These are phyloP conservation scores for Gymnothorax reevesii DNA, from an alignment of 2,797 vertebrate species.

Conservation along the genomic window DNA sequence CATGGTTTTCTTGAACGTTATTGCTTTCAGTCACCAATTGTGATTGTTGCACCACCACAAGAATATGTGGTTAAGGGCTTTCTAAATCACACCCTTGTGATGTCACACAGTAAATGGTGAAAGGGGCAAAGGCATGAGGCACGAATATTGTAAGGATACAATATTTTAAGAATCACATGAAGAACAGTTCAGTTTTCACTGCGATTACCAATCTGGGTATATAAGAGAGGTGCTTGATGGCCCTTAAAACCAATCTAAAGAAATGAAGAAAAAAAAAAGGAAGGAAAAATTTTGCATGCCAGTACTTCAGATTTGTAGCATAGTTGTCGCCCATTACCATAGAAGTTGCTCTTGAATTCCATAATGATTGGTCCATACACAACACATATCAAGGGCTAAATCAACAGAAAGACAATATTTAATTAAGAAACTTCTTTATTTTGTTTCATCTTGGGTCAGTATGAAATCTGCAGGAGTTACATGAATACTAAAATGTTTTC, in stretches of 20 bases:
- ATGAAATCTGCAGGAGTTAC: background rate
- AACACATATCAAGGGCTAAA: background rate
- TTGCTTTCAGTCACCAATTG: no score
- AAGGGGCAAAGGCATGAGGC: background rate
- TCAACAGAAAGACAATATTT: background rate
- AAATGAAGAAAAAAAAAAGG: background rate
- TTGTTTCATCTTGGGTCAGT: background rate
- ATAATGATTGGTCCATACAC: background rate
- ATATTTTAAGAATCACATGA: background rate
- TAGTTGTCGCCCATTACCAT: background rate
- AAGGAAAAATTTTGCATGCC: no score
- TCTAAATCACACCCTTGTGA: no score
- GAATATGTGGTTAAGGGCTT: no score
- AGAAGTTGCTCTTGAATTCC: background rate
- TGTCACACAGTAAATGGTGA: background rate
- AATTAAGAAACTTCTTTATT: background rate
- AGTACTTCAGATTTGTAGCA: background rate
- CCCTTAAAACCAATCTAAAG: background rate
- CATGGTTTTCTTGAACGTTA: no score
- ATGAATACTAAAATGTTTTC: background rate
- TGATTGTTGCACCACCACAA: no score
- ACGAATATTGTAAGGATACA: no score
- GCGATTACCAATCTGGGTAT: background rate
- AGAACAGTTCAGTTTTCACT: background rate
- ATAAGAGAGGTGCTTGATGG: background rate